Base-by-base conservation (phyloP, 30 jellyfish, hydroid and myxozoan genomes). In the Clytia hemisphaerica region DNA sequence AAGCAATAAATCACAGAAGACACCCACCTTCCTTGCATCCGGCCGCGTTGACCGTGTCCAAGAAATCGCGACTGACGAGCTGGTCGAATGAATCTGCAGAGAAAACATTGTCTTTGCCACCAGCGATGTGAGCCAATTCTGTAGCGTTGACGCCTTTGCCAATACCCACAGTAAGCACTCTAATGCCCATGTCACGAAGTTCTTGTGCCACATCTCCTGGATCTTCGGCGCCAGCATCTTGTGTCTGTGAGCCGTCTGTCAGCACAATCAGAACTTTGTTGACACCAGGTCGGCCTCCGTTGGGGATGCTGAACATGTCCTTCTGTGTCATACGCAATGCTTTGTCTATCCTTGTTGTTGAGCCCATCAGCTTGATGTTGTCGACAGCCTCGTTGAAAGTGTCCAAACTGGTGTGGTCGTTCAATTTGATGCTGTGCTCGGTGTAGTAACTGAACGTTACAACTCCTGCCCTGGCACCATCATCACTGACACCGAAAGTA, bases 181-280 rank as follows among this genome's bases (percentile, higher is more conserved):
- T 62, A 16, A 70, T 69, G 42, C 93, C 95, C 0, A 33, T n/a
- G 28, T 61, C 44, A 24, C 95, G 80, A 26, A 84, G 72, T 37
- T 71, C 73, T 14, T 65, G 61, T n/a, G 93, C 95, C 15, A 84
- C 44, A 10, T n/a, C 60, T 15, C 67, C 88, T 30, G 95, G 93
- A 1, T 62, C 83, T 15, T 45, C 76, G 15, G 95, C 93, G 54
- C 59, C 84, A 18, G 58, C 58, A 36, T 51, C 93, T 61, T 42
- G 79, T 10, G 93, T 84, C 50, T 84, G 95, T 6, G 80, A 47
- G 34, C 95, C 95, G 67, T 84, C 95, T 18, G 95, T 84, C 68
- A 84, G 73, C 25, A 84, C 70, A 48, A 84, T 75, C 59, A 84
- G 45, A 21, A 84, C 34, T 48, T 61, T 84, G 18, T 83, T 79